A percentile compares a stretch with the other conserved stretches of the same genome.
Evolutionary conservation across 2,797 vertebrate genomes (phyloP).

Genomic region (Holocentrus rufus): DNA sequence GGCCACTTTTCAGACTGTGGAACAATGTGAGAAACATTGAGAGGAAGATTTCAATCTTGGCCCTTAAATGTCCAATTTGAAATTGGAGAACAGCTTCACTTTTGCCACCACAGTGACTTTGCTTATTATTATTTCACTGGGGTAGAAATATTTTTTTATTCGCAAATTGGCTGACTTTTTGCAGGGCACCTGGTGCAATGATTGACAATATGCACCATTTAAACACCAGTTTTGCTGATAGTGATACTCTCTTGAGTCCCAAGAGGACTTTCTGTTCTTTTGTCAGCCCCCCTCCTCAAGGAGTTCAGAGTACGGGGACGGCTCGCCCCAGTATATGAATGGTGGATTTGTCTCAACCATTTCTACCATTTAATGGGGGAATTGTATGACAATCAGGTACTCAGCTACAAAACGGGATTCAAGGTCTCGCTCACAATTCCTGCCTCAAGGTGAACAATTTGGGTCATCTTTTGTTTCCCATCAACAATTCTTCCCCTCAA

Average conservation of each 20-base stretch:
- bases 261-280: constrained; percentile 40
- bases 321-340: constrained; percentile 24
- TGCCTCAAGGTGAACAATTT: neutral
- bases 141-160: too few species aligned
- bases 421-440: constrained; percentile 3
- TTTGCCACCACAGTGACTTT: too few species aligned
- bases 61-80: too few species aligned
- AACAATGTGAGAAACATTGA: too few species aligned
- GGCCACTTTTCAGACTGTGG: too few species aligned
- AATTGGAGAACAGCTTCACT: too few species aligned
- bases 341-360: constrained; percentile 37
- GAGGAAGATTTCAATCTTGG: too few species aligned
- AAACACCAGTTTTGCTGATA: constrained; percentile 45
- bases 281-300: constrained; percentile 9
- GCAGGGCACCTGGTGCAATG: constrained; percentile 3
- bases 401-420: constrained; percentile 3
- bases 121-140: too few species aligned
- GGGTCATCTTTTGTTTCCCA: neutral
- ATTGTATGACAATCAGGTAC: constrained; percentile 32
- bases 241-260: constrained; percentile 31
- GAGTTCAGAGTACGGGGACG: constrained; percentile 38
- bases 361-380: constrained; percentile 37
- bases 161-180: neutral
- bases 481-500: neutral
- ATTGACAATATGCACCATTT: constrained; percentile 11